Percentiles rank a stretch among this genome's conserved stretches.
These are phyloP conservation scores for Porites evermanni DNA, from an alignment of 92 coral and sea anemone species.

Conservation along the genomic window DNA sequence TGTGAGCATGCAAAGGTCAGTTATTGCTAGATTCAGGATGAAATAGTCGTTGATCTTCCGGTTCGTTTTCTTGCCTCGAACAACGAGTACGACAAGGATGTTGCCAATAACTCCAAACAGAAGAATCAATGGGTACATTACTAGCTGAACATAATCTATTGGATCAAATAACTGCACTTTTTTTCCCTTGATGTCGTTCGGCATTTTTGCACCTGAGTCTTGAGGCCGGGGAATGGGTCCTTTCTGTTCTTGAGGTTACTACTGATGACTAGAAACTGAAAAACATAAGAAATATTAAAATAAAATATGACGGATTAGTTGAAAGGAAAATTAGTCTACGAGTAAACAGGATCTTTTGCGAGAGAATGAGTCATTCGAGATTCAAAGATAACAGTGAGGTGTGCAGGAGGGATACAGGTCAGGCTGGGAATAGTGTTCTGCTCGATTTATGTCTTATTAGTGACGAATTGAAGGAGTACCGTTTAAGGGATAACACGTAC, in stretches of 20 bases:
- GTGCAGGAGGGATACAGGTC: no score
- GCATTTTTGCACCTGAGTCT: not conserved
- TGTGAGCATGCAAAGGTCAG: slow-evolving; percentile 66
- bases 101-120: slow-evolving; percentile 79
- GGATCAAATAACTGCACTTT: not conserved
- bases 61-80: slow-evolving; percentile 63
- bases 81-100: slow-evolving; percentile 69
- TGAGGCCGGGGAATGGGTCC: no score
- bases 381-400: no score
- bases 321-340: no score
- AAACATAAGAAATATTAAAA: not conserved
- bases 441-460: no score
- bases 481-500: no score
- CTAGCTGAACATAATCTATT: slow-evolving; percentile 63
- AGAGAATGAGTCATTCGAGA: no score
- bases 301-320: no score
- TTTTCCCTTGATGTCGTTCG: not conserved
- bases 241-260: not conserved
- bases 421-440: no score
- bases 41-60: slow-evolving; percentile 81
- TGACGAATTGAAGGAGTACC: no score
- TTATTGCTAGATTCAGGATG: slow-evolving; percentile 73
- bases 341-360: no score
- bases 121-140: slow-evolving; percentile 60
- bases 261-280: not conserved